Evolutionary conservation across 2,113 vertebrate genomes (phyloP).

Genomic region (Puma concolor): DNA sequence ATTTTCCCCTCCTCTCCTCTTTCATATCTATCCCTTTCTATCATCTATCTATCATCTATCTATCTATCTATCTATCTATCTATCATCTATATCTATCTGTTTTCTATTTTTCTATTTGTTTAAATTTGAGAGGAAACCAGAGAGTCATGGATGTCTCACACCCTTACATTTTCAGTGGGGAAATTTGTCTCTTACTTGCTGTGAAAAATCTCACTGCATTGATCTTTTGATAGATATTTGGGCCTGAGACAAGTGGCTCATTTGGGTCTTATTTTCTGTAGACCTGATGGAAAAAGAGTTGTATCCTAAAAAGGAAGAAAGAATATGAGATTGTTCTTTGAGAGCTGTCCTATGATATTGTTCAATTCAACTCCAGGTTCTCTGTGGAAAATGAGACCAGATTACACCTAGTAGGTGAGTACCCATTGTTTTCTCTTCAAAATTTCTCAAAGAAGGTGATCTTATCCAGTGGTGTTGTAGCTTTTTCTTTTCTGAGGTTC

Average conservation of each 20-base stretch:
- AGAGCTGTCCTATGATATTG: background rate
- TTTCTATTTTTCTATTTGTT: background rate
- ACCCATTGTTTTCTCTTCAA: background rate
- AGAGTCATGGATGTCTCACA: background rate
- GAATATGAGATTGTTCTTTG: background rate
- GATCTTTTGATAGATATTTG: background rate
- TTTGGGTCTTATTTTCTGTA: conserved; percentile 14
- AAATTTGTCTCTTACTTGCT: background rate
- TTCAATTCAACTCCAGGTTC: background rate
- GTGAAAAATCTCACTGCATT: background rate
- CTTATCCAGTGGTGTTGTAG: too few species aligned
- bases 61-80: background rate
- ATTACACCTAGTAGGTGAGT: background rate
- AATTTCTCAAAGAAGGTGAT: background rate
- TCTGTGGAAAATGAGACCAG: background rate
- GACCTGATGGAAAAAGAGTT: background rate
- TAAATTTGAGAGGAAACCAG: background rate
- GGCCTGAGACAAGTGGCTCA: background rate
- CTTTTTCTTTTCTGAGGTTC: background rate
- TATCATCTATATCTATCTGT: background rate
- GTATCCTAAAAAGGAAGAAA: background rate
- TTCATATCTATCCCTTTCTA: background rate
- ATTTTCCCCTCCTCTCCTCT: too few species aligned
- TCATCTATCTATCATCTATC: background rate
- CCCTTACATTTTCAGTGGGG: background rate